Evolutionary conservation across 2,113 vertebrate species (phyloP), one percentile per base, ranked within the genome.

Genomic region (Octodon degus): DNA sequence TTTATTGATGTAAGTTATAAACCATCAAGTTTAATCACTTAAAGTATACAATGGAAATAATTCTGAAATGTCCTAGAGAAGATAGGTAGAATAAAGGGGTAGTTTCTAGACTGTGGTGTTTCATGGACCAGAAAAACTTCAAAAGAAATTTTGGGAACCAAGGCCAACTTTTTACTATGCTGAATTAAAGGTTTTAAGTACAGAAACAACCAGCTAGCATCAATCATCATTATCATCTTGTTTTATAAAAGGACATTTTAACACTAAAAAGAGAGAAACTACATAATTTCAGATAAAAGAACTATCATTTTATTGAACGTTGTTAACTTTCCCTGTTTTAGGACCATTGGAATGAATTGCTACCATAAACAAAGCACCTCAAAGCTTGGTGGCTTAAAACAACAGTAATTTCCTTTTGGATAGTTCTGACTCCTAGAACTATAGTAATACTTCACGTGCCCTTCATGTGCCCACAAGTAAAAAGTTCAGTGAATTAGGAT

Each of bases 181-280:
- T 86, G 82, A 94, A 62, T 95, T 96, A 96, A 96, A 85, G 37
- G 32, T 55, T 63, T 91, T 94, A 93, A 50, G 79, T 19, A 84
- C 80, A 80, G 89, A 96, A 96, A 90, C 30, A 96, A 53, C 32
- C 27, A 32, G 79, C 53, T 50, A 13, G 34, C 70, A 95, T 97
- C 63, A 22, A 70, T 94, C 91, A 86, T 93, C 55, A 65, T 93
- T 83, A 79, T 96, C 63, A 90, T 85, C 60, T 86, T 30, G 94
- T 93, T 96, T 97, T 95, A 63, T 89, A 84, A 93, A 94, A 89
- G 87, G 79, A 77, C 34, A 85, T 97, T 96, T 98, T 92, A 97
- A 95, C 53, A 92, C 80, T 96, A 94, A 92, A 93, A 83, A 89
- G 83, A 82, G 74, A 93, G 60, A 88, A 84, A 81, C 43, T 87